Evolutionary conservation across 2,113 vertebrate species (phyloP).

Genomic region (Paradoxurus hermaphroditus): DNA sequence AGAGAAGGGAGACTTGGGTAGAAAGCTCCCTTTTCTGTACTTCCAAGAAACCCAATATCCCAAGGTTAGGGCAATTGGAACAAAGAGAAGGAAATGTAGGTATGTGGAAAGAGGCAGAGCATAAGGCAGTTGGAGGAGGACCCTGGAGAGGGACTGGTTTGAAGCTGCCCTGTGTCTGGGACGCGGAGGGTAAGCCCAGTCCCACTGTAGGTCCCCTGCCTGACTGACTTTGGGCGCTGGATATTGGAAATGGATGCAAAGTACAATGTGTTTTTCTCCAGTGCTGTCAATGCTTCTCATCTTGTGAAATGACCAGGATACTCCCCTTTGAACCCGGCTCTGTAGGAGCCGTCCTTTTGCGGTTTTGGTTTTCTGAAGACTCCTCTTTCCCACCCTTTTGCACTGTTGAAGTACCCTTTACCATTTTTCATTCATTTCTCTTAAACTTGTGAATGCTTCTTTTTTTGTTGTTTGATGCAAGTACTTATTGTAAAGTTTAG

Average conservation of each 20-base stretch:
- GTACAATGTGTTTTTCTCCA: conserved; percentile 93
- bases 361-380: conserved; percentile 78
- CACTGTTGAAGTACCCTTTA: conserved; percentile 78
- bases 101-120: conserved; percentile 54
- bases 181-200: conserved; percentile 44
- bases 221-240: conserved; percentile 78
- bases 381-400: conserved; percentile 56
- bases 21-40: conserved; percentile 61
- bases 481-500: conserved; percentile 87
- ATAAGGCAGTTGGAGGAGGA: conserved; percentile 29
- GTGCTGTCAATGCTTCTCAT: conserved; percentile 88
- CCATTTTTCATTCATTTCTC: conserved; percentile 76
- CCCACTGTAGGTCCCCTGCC: conserved; percentile 72
- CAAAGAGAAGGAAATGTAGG: conserved; percentile 59
- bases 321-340: conserved; percentile 76
- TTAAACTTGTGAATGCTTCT: conserved; percentile 84
- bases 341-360: conserved; percentile 76
- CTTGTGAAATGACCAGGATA: conserved; percentile 81
- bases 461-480: conserved; percentile 86
- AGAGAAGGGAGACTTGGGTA: conserved; percentile 15
- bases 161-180: conserved; percentile 57
- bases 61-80: conserved; percentile 73
- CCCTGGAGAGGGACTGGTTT: conserved; percentile 29
- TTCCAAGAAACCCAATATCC: conserved; percentile 71
- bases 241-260: conserved; percentile 88